Conservation (phyloP, 2,888 invertebrate species). For the Noctua fimbriata region DNA sequence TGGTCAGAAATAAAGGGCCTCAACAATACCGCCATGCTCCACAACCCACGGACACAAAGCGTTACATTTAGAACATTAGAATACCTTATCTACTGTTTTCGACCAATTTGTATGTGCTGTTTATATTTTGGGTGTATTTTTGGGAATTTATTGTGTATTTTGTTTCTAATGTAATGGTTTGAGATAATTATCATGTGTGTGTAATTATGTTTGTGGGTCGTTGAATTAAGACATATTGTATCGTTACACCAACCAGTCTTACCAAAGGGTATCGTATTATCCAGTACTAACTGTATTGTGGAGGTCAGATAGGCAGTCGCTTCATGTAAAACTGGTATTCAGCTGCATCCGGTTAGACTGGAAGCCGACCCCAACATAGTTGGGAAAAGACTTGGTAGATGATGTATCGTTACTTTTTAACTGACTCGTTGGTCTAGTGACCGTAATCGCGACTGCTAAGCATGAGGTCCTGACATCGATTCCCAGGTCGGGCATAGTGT, state of each 20-base stretch:
- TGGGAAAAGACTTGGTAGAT: no score
- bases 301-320: no score
- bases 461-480: no score
- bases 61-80: conserved; percentile 46
- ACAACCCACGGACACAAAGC: conserved; percentile 37
- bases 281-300: no score
- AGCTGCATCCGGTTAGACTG: no score
- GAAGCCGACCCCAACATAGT: no score
- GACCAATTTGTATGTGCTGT: conserved; percentile 42
- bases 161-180: neutral
- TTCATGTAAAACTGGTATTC: no score
- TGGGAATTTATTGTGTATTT: neutral
- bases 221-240: neutral
- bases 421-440: no score
- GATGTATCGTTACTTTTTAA: neutral
- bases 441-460: no score
- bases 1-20: conserved; percentile 34
- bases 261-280: no score
- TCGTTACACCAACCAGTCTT: no score
- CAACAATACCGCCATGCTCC: conserved; percentile 41
- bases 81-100: conserved; percentile 30
- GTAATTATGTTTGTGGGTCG: neutral
- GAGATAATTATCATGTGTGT: neutral
- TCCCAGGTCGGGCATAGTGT: no score
- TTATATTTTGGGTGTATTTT: conserved; percentile 17